Conservation (phyloP, 64 coral and sea anemone genomes). For the Astreopora myriophthalma region DNA sequence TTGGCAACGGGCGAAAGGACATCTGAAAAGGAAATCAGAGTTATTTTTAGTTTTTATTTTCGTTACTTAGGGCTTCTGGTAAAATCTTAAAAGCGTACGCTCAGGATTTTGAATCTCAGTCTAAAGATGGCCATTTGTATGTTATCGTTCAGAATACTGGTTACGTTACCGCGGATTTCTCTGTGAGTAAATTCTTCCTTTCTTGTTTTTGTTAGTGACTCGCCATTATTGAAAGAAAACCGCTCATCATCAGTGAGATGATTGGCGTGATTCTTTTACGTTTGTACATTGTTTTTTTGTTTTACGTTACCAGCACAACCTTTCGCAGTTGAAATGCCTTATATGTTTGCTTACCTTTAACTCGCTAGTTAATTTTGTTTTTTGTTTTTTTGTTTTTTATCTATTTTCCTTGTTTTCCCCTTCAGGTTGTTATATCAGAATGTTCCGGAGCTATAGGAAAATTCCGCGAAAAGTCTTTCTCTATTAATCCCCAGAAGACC, state of each 20-base stretch:
- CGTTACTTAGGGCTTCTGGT: constrained; percentile 75
- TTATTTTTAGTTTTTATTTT: not conserved
- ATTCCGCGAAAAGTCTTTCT: constrained; percentile 78
- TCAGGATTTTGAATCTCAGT: constrained; percentile 82
- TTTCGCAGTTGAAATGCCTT: no score
- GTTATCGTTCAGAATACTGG: constrained; percentile 96
- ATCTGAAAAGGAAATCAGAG: not conserved
- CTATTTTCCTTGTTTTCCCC: not conserved
- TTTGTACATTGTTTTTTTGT: no score
- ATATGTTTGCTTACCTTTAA: not conserved
- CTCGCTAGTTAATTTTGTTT: not conserved
- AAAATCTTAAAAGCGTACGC: constrained; percentile 92
- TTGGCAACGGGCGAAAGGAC: no score
- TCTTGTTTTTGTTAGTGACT: not conserved
- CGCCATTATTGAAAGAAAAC: no score
- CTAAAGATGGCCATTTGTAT: constrained; percentile 75
- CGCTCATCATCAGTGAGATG: no score
- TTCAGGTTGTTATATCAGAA: constrained; percentile 76
- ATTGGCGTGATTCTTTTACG: no score
- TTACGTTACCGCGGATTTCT: constrained; percentile 92
- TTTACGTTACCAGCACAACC: no score
- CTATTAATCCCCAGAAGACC: constrained; percentile 87
- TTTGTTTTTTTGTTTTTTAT: not conserved
- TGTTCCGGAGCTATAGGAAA: constrained; percentile 83
- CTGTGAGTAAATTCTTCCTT: constrained; percentile 59